Evolutionary conservation across 2,797 vertebrate genomes (phyloP).

Genomic region (Rousettus madagascariensis): DNA sequence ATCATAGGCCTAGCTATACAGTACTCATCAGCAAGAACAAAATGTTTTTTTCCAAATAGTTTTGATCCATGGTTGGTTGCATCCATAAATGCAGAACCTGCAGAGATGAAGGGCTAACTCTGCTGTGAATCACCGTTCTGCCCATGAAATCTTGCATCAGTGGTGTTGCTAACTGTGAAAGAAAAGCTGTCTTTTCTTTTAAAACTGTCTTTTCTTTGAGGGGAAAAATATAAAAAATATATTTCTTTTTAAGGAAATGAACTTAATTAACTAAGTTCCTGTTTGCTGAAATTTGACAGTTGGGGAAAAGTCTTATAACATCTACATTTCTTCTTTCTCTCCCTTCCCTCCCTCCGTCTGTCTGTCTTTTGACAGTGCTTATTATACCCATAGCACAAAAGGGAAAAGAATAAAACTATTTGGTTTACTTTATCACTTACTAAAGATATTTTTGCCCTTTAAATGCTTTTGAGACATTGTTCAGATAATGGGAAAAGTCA

Average conservation of each 20-base stretch:
- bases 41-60: not conserved
- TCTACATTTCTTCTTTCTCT: not conserved
- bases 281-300: slow-evolving; percentile 5
- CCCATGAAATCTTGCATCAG: not conserved
- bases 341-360: not conserved
- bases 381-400: not conserved
- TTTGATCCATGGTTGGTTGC: not conserved
- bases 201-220: not conserved
- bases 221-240: not conserved
- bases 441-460: not conserved
- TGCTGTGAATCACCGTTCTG: not conserved
- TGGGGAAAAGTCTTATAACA: not conserved
- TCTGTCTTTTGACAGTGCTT: not conserved
- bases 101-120: not conserved
- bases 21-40: not conserved
- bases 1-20: not conserved
- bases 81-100: not conserved
- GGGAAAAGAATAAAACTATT: not conserved
- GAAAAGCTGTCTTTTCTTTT: not conserved
- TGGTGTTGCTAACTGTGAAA: not conserved
- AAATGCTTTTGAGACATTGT: not conserved
- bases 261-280: not conserved
- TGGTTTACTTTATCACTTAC: not conserved
- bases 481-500: not conserved
- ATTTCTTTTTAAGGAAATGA: not conserved